Conservation (phyloP, 2,113 vertebrate genomes). For the Cricetomys ansorgei region DNA sequence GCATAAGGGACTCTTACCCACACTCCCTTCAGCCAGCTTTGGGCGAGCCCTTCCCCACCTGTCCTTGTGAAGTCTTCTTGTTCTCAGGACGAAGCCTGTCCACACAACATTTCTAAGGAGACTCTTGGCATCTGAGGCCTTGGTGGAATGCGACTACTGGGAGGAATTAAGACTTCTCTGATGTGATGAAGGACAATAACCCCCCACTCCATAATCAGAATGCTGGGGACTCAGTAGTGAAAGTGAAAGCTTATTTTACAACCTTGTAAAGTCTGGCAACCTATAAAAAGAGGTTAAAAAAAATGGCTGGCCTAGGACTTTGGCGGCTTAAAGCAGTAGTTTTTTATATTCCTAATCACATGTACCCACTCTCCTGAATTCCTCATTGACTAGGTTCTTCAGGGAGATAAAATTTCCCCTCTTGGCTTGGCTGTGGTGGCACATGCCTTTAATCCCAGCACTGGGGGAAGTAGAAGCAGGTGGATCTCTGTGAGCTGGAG, state of each 20-base stretch:
- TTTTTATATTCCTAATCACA: neutral
- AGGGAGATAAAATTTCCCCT: neutral
- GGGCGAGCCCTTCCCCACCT: neutral
- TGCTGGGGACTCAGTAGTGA: neutral
- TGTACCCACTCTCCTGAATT: neutral
- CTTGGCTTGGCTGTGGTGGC: too few species aligned
- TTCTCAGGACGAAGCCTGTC: neutral
- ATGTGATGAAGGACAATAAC: neutral
- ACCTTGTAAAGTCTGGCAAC: neutral
- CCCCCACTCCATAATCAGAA: neutral
- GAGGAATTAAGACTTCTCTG: neutral
- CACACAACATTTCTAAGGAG: too few species aligned
- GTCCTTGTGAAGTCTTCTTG: neutral
- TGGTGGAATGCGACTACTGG: too few species aligned
- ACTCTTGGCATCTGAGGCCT: neutral
- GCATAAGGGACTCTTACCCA: neutral
- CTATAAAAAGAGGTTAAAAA: neutral
- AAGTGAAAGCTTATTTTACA: neutral
- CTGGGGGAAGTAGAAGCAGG: too few species aligned
- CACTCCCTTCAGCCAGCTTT: neutral
- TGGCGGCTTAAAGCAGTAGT: neutral
- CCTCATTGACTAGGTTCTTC: neutral
- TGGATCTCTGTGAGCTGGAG: too few species aligned
- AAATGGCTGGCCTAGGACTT: neutral
- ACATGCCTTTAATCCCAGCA: too few species aligned